Conservation (phyloP, 2,113 vertebrate genomes). For the Leucosticte australis region DNA sequence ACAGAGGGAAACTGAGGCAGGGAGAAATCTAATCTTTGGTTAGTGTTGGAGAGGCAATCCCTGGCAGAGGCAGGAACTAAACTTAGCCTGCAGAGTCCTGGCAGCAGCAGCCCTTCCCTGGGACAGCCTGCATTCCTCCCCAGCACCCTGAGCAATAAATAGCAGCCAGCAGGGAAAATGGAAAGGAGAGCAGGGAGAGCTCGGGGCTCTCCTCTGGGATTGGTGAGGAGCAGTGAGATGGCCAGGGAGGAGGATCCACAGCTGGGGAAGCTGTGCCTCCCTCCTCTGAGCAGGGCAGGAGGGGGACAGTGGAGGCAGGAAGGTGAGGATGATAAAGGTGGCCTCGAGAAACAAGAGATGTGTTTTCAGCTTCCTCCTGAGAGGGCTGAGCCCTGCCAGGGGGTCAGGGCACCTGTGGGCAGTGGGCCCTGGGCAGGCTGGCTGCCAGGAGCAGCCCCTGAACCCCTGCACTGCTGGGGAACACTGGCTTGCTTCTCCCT, state of each 20-base stretch:
- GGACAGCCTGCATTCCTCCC: slow-evolving; percentile 48
- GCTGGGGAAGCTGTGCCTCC: background rate
- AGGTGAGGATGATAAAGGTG: background rate
- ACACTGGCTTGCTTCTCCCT: background rate
- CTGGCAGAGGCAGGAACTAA: background rate
- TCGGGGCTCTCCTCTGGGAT: background rate
- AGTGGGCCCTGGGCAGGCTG: background rate
- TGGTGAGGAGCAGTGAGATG: background rate
- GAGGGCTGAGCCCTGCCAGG: background rate
- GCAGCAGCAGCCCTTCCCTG: background rate
- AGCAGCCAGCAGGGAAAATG: background rate
- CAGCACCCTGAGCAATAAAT: slow-evolving; percentile 1
- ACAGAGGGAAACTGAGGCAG: background rate
- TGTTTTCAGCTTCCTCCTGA: background rate
- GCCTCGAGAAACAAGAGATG: background rate
- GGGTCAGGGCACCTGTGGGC: background rate
- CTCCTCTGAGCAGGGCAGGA: rapidly evolving
- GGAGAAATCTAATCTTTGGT: background rate
- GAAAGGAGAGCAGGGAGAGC: background rate
- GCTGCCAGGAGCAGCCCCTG: background rate
- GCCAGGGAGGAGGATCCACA: background rate
- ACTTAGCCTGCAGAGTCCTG: background rate
- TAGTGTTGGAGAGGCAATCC: background rate
- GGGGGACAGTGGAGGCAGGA: background rate
- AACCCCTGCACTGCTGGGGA: background rate